Conservation (phyloP, 2,113 vertebrate species). For the Mellivora capensis region DNA sequence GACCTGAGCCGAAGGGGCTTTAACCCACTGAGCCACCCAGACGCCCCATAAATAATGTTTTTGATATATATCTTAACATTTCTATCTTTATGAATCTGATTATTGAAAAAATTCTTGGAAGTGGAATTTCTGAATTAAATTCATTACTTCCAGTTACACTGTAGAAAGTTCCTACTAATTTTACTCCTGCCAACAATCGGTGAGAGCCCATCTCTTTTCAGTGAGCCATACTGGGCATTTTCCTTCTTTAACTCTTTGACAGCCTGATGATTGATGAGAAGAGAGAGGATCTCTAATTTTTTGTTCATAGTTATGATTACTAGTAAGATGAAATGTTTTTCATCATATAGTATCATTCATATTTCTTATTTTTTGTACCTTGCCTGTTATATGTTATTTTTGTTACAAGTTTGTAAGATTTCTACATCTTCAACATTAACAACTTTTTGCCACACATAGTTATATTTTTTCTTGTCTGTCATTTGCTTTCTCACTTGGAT, state of each 20-base stretch:
- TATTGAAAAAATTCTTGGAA: not conserved
- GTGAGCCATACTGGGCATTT: not conserved
- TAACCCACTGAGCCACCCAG: no score
- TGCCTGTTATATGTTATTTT: not conserved
- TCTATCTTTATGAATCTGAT: not conserved
- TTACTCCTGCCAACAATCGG: not conserved
- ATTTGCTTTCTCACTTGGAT: not conserved
- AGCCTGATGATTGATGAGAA: not conserved
- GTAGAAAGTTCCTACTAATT: not conserved
- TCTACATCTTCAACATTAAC: not conserved
- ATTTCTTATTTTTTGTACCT: not conserved
- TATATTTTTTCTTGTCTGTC: not conserved
- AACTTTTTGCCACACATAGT: not conserved
- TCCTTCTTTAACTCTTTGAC: not conserved
- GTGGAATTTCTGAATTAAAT: slow-evolving; percentile 3
- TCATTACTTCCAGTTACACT: not conserved
- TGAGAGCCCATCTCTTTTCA: not conserved
- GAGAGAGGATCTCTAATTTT: not conserved
- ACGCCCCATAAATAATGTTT: not conserved
- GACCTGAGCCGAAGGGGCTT: no score
- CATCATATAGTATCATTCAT: not conserved
- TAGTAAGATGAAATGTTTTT: not conserved
- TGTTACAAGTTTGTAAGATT: not conserved
- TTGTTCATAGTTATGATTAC: not conserved
- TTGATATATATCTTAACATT: not conserved